Conservation (phyloP, 2,888 invertebrate species). For the Congeria kusceri region DNA sequence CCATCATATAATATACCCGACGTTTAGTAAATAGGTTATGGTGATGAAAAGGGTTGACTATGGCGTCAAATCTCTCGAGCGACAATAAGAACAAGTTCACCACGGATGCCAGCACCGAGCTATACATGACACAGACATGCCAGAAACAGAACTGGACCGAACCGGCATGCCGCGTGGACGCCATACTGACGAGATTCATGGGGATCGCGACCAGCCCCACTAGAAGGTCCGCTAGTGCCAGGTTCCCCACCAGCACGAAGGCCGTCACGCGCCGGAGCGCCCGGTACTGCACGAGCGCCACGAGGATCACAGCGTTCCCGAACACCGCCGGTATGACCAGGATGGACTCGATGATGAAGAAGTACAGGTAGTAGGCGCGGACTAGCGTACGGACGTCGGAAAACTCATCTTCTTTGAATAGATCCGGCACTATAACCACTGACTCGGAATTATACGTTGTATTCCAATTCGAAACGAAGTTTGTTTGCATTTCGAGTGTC, state of each 20-base stretch:
- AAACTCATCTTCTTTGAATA: no score
- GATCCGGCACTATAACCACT: no score
- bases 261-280: slow-evolving; percentile 12
- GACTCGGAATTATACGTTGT: no score
- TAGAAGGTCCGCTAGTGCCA: neutral
- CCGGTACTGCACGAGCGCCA: slow-evolving; percentile 10
- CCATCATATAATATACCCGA: neutral
- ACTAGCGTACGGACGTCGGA: neutral
- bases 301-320: slow-evolving; percentile 29
- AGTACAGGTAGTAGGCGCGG: neutral
- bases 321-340: slow-evolving; percentile 19
- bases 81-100: slow-evolving; percentile 2
- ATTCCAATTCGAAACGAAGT: no score
- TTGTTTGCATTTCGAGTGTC: no score
- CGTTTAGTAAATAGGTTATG: neutral
- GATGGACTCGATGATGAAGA: neutral
- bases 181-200: neutral
- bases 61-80: neutral
- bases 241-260: neutral
- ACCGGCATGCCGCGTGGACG: neutral
- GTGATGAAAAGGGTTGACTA: neutral
- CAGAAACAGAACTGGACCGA: slow-evolving; percentile 4
- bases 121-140: neutral
- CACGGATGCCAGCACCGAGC: neutral
- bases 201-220: slow-evolving; percentile 1